A percentile compares a stretch with the other conserved stretches of the same genome.
Evolutionary conservation across 2,797 vertebrate genomes (phyloP).

Genomic region (Alca torda): DNA sequence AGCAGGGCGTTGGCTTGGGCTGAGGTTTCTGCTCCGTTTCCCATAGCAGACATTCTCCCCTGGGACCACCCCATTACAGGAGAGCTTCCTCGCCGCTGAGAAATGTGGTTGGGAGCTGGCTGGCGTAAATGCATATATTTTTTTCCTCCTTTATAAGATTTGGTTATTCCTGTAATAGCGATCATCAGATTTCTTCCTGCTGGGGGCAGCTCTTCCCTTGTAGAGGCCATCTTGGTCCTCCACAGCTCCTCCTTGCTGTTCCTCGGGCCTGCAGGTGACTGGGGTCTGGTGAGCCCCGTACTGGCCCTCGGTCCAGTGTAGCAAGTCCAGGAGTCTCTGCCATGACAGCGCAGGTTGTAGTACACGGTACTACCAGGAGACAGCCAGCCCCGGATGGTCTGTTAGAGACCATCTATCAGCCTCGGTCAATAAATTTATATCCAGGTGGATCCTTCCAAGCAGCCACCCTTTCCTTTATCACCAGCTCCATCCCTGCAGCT

Average conservation of each 20-base stretch:
- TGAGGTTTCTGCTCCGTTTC: background rate
- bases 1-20: background rate
- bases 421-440: background rate
- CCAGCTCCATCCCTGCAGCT: background rate
- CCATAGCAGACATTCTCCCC: background rate
- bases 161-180: background rate
- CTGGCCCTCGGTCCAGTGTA: background rate
- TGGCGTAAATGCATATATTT: fast-evolving
- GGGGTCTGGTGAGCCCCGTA: background rate
- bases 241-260: background rate
- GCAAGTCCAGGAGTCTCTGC: background rate
- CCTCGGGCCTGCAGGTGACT: background rate
- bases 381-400: fast-evolving
- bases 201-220: background rate
- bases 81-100: background rate
- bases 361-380: background rate
- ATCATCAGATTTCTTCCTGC: background rate
- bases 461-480: background rate
- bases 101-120: background rate
- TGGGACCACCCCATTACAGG: background rate
- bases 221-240: background rate
- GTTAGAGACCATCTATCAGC: background rate
- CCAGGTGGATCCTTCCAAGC: background rate
- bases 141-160: background rate
- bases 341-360: background rate